These are phyloP conservation scores for Tipula confusa DNA, from an alignment of 2,888 invertebrate genomes.

Conservation along the genomic window DNA sequence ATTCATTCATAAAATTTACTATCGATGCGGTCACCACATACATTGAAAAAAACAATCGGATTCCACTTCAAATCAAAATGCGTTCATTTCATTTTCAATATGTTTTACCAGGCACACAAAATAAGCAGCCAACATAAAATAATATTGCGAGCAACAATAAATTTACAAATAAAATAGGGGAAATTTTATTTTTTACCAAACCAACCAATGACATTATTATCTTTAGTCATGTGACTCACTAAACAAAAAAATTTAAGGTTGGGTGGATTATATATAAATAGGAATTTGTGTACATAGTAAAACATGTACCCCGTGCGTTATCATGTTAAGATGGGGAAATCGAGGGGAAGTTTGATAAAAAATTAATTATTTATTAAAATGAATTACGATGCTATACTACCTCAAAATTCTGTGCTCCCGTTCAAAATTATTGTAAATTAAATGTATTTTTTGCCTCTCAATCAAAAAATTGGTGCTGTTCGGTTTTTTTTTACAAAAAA, in stretches of 20 bases:
- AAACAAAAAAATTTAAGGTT: not conserved
- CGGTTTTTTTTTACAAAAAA: not conserved
- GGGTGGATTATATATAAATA: not conserved
- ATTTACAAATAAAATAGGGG: not conserved
- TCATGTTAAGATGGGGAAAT: not conserved
- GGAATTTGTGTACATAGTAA: not conserved
- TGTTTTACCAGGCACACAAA: not conserved
- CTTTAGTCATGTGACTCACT: not conserved
- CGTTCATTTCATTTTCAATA: slow-evolving; percentile 25
- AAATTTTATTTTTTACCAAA: not conserved
- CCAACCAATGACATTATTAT: not conserved
- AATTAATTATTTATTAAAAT: slow-evolving; percentile 20
- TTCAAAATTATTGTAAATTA: slow-evolving; percentile 20
- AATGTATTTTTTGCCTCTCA: slow-evolving; percentile 25
- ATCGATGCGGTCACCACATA: no score
- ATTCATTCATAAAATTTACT: no score
- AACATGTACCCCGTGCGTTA: not conserved
- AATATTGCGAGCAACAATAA: not conserved
- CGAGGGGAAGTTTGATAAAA: not conserved
- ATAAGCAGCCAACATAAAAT: not conserved
- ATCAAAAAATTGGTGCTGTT: not conserved
- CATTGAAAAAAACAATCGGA: not conserved
- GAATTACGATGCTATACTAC: not conserved
- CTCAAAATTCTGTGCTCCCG: not conserved
- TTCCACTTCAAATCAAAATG: slow-evolving; percentile 12